Evolutionary conservation across 2,113 vertebrate genomes (phyloP), one percentile per base, ranked within the genome.

Genomic region (Alaudala cheleensis): DNA sequence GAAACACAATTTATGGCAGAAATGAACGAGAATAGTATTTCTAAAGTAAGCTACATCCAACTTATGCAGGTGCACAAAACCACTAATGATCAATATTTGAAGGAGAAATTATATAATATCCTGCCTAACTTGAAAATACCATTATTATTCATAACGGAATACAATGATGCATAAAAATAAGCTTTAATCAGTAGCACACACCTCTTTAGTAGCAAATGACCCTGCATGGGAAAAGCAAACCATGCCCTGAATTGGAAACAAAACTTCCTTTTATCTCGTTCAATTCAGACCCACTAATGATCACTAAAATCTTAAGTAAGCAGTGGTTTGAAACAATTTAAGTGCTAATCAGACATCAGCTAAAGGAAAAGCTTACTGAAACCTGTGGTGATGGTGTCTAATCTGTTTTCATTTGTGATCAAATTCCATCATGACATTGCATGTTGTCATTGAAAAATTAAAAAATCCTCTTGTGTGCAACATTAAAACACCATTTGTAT

Each of bases 271-370:
- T 94, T 53, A 90, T 83, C 54, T 76, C 78, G 24, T 70, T 83
- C 44, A 51, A 76, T 92, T 89, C 67, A 93, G 34, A 77, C 23
- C 5, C 14, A 37, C 61, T 88, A 88, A 90, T 57, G 28, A 93
- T 77, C 47, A 79, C 21, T 76, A 90, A 74, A 93, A 81, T 83
- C 51, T 44, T 92, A 64, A 37, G 58, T 53, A 91, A 65, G 66
- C 71, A 93, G 77, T 33, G 39, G 20, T 64, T 25, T 62, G 54
- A 84, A 89, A 80, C 60, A 93, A 72, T 86, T 81, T 92, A 81
- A 91, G 74, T 72, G 42, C 81, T 96, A 92, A 78, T 94, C 86
- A 88, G 78, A 89, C 21, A 74, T 72, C 54, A 79, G 39, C 77
- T 81, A 78, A 66, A 84, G 8, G 12, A 78, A 95, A 91, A 81